Evolutionary conservation across 2,888 invertebrate species (phyloP), one percentile per base, ranked within the genome.

Genomic region (Diadegma fenestrale): DNA sequence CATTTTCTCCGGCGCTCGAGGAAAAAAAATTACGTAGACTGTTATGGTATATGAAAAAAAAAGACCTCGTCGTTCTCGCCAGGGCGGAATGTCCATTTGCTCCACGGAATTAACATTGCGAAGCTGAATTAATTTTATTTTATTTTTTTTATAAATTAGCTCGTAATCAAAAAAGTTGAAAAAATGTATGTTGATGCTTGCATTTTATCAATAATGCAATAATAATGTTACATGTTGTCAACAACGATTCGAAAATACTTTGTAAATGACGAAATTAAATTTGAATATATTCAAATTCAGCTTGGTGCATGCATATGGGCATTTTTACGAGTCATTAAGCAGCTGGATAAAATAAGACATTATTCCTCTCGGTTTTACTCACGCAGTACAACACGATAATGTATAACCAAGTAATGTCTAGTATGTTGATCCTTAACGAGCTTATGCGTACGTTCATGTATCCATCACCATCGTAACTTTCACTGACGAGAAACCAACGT

Each of bases 1-100:
- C 63, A 78, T 77, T 85, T 75, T 30, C 51, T 10, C 22, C 19
- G 19, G n/a, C 14, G n/a, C 45, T 26, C 0, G 58, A 30, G 63
- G 54, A 76, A 43, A 72, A 69, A 72, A 68, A 75, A 17, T 63
- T 76, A 54, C 64, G 45, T 37, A 12, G n/a, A 33, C 45, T n/a
- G 8, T 26, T 61, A 72, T 14, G 33, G 61, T 30, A 12, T 6
- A 66, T 22, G 8, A 22, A 37, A 30, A 66, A 33, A 64, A 76
- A 22, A 19, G 33, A n/a, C 1, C 58, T 58, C 26, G 68, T 30
- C 58, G 43, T 68, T 68, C 41, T 14, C 43, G 6, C 26, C 26
- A 26, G 30, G 51, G 8, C 51, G n/a, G 69, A 79, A 79, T 82
- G 45, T 64, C 37, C n/a, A 14, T 68, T 72, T 22, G 19, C 41